Evolutionary conservation across 1,140 invertebrate species (phyloP), one percentile per base, ranked within the genome.

Genomic region (Antheraea pernyi): DNA sequence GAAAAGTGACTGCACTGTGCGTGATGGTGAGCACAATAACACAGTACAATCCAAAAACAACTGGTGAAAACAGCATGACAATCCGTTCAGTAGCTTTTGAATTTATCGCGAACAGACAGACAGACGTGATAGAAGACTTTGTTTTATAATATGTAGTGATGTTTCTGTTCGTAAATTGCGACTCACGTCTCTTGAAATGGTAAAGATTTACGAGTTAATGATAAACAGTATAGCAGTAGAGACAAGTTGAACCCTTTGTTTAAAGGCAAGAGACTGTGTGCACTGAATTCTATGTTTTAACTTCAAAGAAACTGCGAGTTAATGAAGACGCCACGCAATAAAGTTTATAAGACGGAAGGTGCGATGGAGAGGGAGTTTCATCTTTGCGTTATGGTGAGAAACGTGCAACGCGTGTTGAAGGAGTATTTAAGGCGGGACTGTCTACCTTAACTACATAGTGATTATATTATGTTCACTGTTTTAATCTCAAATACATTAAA

Each of bases 261-360:
- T 13, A 53, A 53, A 53, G 46, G 46, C 46, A 64, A 67, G 39
- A 66, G 63, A 67, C 67, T 65, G 65, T 64, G 67, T 75, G 66
- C 66, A 65, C 69, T 64, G 36, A 69, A 60, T 46, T 8, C 68
- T 36, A 46, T 63, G 62, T 63, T 66, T 37, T 66, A 69, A 72
- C 71, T 75, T 79, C 77, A 77, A 79, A 77, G 75, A 71, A 72
- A 72, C 77, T 74, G 46, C 59, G 46, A 72, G 65, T 73, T 79
- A 79, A 79, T 79, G 78, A 77, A 79, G 78, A 79, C 72, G 73
- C 67, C 46, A 79, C 70, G 77, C 75, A 77, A 79, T 79, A 77
- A 77, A 77, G 73, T 77, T 78, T 73, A 60, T 69, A 61, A 66
- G 68, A 70, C 75, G 73, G 60, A 73, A 79, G 78, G 75, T 79